A percentile compares a stretch with the other conserved stretches of the same genome.
phyloP scores from a whole-genome alignment of 2,888 invertebrate species.

The Teleiodes luculella region DNA sequence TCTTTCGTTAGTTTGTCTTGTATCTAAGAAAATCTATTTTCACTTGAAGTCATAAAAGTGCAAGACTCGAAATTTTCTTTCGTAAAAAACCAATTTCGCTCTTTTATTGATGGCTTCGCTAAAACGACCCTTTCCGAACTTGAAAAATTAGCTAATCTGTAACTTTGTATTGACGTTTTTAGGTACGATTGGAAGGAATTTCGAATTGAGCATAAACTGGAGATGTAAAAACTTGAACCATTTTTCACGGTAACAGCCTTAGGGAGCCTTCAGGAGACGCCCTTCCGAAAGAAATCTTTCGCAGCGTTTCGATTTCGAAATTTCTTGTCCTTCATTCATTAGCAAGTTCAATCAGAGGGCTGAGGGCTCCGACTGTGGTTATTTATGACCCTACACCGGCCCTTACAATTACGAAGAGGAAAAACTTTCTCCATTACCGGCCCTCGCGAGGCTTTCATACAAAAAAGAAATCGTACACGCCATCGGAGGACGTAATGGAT shows the following conservation, averaged over 20 bases:
- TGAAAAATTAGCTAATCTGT: slow-evolving; percentile 14
- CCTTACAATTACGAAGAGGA: slow-evolving; percentile 74
- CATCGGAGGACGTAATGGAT: slow-evolving; percentile 67
- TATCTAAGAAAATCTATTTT: too few relatives aligned
- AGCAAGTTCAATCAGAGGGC: slow-evolving; percentile 76
- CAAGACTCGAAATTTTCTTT: background rate
- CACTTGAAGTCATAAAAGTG: background rate
- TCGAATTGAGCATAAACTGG: slow-evolving; percentile 18
- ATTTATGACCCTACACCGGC: slow-evolving; percentile 75
- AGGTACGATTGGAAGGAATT: slow-evolving; percentile 8
- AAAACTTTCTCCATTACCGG: slow-evolving; percentile 74
- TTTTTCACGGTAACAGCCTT: slow-evolving; percentile 56
- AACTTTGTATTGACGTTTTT: slow-evolving; percentile 8
- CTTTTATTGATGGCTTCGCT: slow-evolving; percentile 3
- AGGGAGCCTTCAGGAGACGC: slow-evolving; percentile 24
- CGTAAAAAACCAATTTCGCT: background rate
- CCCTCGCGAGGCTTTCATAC: slow-evolving; percentile 65
- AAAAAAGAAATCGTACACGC: slow-evolving; percentile 66
- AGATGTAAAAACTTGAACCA: slow-evolving; percentile 51
- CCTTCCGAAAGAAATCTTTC: slow-evolving; percentile 37
- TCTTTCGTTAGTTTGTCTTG: background rate
- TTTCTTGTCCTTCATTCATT: slow-evolving; percentile 76
- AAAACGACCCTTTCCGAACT: slow-evolving; percentile 4
- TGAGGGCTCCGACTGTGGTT: slow-evolving; percentile 58
- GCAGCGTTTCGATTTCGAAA: slow-evolving; percentile 62